phyloP scores from a whole-genome alignment of 2,888 invertebrate species.

The Cenopis cana region DNA sequence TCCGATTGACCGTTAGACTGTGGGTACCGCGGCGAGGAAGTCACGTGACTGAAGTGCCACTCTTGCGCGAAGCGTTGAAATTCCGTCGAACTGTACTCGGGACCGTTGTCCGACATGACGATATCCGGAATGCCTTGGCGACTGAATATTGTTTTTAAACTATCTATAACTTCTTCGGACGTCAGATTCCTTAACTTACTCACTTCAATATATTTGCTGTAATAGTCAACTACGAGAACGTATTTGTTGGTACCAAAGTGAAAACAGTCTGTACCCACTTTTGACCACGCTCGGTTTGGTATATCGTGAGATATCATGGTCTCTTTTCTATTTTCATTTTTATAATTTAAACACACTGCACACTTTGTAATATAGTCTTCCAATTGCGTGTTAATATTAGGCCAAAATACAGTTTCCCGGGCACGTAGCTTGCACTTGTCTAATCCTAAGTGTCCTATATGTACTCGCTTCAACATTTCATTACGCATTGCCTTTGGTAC shows the following conservation, averaged over 20 bases:
- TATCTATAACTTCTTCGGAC: constrained; percentile 15
- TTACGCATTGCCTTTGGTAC: constrained; percentile 6
- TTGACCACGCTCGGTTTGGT: constrained; percentile 26
- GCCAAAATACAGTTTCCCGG: constrained; percentile 21
- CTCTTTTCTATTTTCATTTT: constrained; percentile 36
- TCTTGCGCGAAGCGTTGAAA: constrained; percentile 43
- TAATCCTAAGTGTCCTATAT: constrained; percentile 14
- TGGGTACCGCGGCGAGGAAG: constrained; percentile 46
- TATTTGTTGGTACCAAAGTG: constrained; percentile 10
- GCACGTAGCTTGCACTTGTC: constrained; percentile 17
- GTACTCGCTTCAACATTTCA: constrained; percentile 5
- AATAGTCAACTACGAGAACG: constrained; percentile 38
- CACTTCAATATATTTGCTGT: constrained; percentile 39
- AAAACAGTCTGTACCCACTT: constrained; percentile 12
- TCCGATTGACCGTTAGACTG: constrained; percentile 49
- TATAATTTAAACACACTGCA: constrained; percentile 20
- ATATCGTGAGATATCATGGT: constrained; percentile 30
- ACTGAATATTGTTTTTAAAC: not conserved
- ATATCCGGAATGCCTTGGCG: too few relatives aligned
- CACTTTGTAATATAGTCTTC: constrained; percentile 20
- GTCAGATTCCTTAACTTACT: constrained; percentile 4
- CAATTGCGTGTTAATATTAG: constrained; percentile 21
- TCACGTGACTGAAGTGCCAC: constrained; percentile 48
- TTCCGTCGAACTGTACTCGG: not conserved
- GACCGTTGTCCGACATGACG: too few relatives aligned